phyloP scores from a whole-genome alignment of 2,888 invertebrate species.

The Dynastes hyllus region DNA sequence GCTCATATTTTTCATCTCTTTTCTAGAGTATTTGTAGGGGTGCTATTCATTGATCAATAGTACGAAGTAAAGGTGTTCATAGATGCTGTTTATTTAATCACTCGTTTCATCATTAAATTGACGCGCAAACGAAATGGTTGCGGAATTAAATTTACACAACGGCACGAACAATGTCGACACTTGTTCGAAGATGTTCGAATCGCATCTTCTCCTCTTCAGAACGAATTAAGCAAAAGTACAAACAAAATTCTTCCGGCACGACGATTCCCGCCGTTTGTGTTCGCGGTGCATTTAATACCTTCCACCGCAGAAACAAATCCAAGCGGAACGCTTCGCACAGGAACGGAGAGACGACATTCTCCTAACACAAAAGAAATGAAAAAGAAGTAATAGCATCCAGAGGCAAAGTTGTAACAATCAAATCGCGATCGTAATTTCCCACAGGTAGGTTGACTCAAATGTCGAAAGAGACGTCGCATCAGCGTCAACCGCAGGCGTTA shows the following conservation, averaged over 20 bases:
- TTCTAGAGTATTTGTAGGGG: too few species aligned
- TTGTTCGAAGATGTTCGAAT: not conserved
- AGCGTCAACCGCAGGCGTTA: conserved; percentile 66
- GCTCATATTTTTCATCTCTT: too few species aligned
- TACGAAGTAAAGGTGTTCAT: too few species aligned
- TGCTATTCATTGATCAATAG: not conserved
- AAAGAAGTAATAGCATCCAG: conserved; percentile 49
- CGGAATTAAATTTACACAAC: too few species aligned
- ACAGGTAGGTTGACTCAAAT: conserved; percentile 66
- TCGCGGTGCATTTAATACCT: conserved; percentile 45
- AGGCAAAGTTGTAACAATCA: conserved; percentile 61
- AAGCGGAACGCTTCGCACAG: conserved; percentile 46
- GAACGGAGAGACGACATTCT: conserved; percentile 37
- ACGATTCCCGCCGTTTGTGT: conserved; percentile 39
- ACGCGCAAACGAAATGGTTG: too few species aligned
- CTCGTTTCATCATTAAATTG: too few species aligned
- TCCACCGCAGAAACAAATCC: conserved; percentile 40
- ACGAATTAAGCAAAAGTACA: conserved; percentile 43
- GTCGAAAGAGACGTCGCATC: conserved; percentile 63
- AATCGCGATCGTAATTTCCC: conserved; percentile 63
- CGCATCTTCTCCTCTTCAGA: not conserved
- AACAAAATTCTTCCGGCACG: conserved; percentile 44
- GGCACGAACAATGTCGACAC: not conserved
- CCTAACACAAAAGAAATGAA: conserved; percentile 47
- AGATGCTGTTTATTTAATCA: too few species aligned